Evolutionary conservation across 2,113 vertebrate genomes (phyloP).

Genomic region (Mandrillus leucophaeus): DNA sequence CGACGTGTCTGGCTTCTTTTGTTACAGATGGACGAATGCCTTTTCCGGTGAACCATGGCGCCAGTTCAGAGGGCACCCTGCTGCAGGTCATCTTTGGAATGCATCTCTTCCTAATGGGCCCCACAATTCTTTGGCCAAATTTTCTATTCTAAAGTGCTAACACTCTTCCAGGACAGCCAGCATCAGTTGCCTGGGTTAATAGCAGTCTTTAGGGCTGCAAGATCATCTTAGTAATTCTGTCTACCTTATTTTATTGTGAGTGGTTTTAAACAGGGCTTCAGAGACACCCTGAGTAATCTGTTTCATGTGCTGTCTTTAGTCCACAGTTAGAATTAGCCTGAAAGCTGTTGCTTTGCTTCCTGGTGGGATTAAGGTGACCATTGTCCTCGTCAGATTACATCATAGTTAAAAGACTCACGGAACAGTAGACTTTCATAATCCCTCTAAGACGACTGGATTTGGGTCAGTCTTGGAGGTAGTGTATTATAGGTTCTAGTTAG

Average conservation of each 20-base stretch:
- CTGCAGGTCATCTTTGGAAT: slow-evolving; percentile 85
- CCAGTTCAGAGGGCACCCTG: slow-evolving; percentile 88
- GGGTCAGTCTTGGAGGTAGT: neutral
- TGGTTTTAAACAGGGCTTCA: slow-evolving; percentile 14
- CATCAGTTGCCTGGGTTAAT: neutral
- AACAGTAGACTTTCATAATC: neutral
- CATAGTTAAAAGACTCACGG: neutral
- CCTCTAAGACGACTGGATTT: neutral
- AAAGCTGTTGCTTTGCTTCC: neutral
- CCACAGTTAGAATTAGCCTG: neutral
- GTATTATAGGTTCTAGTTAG: neutral
- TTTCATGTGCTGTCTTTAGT: neutral
- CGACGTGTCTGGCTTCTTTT: neutral
- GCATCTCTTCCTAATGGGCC: accelerated
- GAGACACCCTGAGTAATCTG: neutral
- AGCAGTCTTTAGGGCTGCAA: neutral
- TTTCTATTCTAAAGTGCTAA: neutral
- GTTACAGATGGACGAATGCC: slow-evolving; percentile 92
- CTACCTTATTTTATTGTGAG: neutral
- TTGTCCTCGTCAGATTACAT: neutral
- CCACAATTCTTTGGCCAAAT: neutral
- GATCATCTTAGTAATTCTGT: neutral
- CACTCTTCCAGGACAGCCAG: neutral
- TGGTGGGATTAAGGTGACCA: slow-evolving; percentile 19
- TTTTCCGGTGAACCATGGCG: slow-evolving; percentile 92